Evolutionary conservation across 1,140 invertebrate species (phyloP), one percentile per base, ranked within the genome.

Genomic region (Saxidomus purpurata): DNA sequence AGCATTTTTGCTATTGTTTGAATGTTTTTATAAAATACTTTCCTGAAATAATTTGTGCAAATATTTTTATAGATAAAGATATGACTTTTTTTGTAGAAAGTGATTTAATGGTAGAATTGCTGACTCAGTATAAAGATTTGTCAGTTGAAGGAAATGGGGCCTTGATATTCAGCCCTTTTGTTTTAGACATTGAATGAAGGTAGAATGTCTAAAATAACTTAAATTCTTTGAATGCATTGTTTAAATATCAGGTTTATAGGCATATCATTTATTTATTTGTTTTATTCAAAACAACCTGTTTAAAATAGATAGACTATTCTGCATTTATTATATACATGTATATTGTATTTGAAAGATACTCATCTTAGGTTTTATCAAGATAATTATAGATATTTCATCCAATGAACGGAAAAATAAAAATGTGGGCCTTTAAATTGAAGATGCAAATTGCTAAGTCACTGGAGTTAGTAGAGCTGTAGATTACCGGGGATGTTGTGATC

Each of bases 1-100:
- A 71, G 34, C 34, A 19, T 71, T 38, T 71, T 71, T 71, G 67
- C 67, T 38, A 71, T 71, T 71, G 67, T 71, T 71, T 19, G 8
- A 4, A 28, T 38, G 38, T 38, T 31, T 40, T n/a, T 63, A 1
- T 71, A 38, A 36, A 71, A 38, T 71, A 71, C 13, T 3, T 38
- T 71, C 36, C 38, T 71, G 59, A 71, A 71, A 28, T 40, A 13
- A 38, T 40, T 71, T 38, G 67, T 71, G 3, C 11, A 71, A 71
- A 71, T 71, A 38, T 71, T 71, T 71, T n/a, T n/a, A 71, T 71
- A 71, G 15, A 19, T 40, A 19, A 19, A 3, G 34, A 38, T 67
- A 67, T 67, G 67, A 71, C 13, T 71, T 71, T n/a, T n/a, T n/a
- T 71, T 36, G 67, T 38, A 19, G 67, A 71, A 38, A 40, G 67